Base-by-base conservation (phyloP, 2,797 vertebrate species). In the Numenius phaeopus region DNA sequence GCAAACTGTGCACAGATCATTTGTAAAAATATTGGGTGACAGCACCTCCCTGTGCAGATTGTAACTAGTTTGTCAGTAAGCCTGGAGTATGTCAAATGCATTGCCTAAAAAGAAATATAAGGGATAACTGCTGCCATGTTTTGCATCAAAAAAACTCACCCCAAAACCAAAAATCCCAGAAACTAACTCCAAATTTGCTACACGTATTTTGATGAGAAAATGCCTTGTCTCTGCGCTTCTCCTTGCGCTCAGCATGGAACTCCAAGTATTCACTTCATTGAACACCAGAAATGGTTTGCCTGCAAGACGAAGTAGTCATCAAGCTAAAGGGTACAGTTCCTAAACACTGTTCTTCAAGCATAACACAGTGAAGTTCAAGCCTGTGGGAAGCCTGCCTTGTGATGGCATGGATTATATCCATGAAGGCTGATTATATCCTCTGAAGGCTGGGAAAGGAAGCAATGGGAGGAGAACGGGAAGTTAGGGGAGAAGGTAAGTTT, bases 111-210 rank as follows among this genome's bases (percentile, higher is more conserved):
- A 32, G 34, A 39, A 22, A 70, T 94, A 71, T 26, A 67, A 58
- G 16, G 21, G 14, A 30, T 30, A 62, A 44, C 3, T 34, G 15
- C 27, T 64, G 14, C 14, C 18, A 55, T 0, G 2, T 50, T 59
- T 72, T 71, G 18, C 52, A 83, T 7, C 7, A 62, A 32, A 34
- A 21, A 30, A 44, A 7, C 0, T 14, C 42, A 34, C 0, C 4
- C 4, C 22, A 23, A 47, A 34, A 1, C 8, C 23, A 67, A 62
- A 34, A 7, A 0, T 49, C 2, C 3, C 7, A 55, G 32, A 75
- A 90, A 59, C 29, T 27, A 62, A 17, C 12, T 78, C 15, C 7
- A 32, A 16, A 17, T 73, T 77, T 89, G 80, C 30, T 34, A 16
- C 14, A 29, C 3, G 1, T 47, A 27, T 65, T 72, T 75, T 72